phyloP scores from a whole-genome alignment of 1,140 invertebrate species.

The Megathymus violae region DNA sequence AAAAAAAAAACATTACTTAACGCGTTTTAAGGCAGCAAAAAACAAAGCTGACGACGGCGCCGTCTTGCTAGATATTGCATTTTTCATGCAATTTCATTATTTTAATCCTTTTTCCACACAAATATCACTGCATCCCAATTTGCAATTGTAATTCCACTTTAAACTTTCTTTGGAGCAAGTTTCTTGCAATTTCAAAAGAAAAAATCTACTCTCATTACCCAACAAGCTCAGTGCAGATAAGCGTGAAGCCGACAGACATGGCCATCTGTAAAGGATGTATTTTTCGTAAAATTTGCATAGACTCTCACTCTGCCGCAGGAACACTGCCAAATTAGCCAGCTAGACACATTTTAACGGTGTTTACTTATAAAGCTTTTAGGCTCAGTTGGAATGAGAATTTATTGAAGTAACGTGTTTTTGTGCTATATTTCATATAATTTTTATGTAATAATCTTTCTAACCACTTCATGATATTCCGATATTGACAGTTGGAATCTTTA shows the following conservation, averaged over 20 bases:
- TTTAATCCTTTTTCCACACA: slow-evolving; percentile 1
- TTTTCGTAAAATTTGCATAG: slow-evolving; percentile 30
- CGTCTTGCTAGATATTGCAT: neutral
- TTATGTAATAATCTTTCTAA: no score
- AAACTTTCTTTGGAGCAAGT: slow-evolving; percentile 12
- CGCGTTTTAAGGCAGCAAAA: neutral
- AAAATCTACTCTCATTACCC: slow-evolving; percentile 23
- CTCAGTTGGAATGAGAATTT: no score
- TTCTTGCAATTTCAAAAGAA: slow-evolving; percentile 24
- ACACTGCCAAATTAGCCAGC: slow-evolving; percentile 17
- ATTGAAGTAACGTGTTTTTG: no score
- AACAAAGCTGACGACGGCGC: neutral
- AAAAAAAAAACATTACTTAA: neutral
- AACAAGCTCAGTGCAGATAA: slow-evolving; percentile 15
- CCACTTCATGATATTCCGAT: no score
- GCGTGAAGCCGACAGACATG: slow-evolving; percentile 15
- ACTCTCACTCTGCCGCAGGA: slow-evolving; percentile 2
- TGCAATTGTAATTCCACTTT: slow-evolving; percentile 20
- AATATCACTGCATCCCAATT: slow-evolving; percentile 7
- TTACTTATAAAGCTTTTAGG: no score
- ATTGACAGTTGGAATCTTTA: no score
- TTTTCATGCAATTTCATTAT: neutral
- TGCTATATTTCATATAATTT: no score
- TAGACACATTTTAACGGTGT: neutral
- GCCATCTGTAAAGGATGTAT: slow-evolving; percentile 14